Conservation (phyloP, 2,888 invertebrate species). For the Callosobruchus maculatus region DNA sequence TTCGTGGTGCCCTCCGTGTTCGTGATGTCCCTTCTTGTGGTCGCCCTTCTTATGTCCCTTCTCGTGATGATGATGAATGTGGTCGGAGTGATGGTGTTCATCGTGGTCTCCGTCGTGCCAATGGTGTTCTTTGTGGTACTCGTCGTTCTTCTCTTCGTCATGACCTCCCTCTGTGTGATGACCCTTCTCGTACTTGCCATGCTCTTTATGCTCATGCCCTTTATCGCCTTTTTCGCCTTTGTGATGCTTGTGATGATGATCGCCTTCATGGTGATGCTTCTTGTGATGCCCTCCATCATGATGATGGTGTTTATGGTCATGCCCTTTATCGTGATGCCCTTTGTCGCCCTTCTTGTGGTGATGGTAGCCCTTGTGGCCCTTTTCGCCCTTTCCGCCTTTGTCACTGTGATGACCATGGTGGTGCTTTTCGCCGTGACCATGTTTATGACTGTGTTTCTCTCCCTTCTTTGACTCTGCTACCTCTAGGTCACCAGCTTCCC, state of each 20-base stretch:
- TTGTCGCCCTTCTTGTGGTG: slow-evolving; percentile 60
- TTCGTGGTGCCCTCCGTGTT: neutral
- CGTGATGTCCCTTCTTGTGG: neutral
- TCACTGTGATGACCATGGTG: slow-evolving; percentile 54
- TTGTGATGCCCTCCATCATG: slow-evolving; percentile 61
- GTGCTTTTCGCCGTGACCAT: slow-evolving; percentile 42
- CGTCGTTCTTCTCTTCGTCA: neutral
- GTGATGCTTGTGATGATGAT: slow-evolving; percentile 59
- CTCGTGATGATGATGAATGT: neutral
- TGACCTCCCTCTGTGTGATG: neutral
- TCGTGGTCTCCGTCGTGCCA: neutral
- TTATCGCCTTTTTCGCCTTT: neutral
- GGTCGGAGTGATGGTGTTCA: neutral
- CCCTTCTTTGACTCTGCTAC: slow-evolving; percentile 53
- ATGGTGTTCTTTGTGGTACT: neutral
- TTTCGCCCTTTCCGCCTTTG: slow-evolving; percentile 60
- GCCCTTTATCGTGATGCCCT: slow-evolving; percentile 66
- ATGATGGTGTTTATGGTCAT: slow-evolving; percentile 59
- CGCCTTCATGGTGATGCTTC: slow-evolving; percentile 59
- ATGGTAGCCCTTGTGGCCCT: slow-evolving; percentile 63
- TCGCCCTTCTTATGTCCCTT: neutral
- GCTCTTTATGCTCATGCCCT: slow-evolving; percentile 55
- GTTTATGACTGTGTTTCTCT: slow-evolving; percentile 53
- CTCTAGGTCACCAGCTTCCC: slow-evolving; percentile 52
- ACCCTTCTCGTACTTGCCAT: slow-evolving; percentile 55